These are phyloP conservation scores for Macrostomum lignano DNA, from an alignment of 1,140 invertebrate species.

Conservation along the genomic window DNA sequence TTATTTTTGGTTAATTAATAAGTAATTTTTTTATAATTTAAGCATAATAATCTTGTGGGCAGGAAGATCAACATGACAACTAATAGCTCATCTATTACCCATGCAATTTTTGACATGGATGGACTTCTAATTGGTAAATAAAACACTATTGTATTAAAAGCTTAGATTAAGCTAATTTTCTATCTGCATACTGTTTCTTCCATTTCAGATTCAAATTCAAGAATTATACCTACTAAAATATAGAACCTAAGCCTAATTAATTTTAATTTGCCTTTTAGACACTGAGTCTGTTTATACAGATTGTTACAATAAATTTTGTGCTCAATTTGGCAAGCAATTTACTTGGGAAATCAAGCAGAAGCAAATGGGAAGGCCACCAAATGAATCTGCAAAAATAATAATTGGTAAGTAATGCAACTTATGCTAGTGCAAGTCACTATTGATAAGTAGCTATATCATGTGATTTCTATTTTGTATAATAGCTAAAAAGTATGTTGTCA, in stretches of 20 bases:
- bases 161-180: too few species aligned
- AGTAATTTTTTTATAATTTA: too few species aligned
- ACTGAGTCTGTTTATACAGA: constrained; percentile 47
- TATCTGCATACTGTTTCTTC: too few species aligned
- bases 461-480: not conserved
- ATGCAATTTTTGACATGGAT: constrained; percentile 21
- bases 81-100: too few species aligned
- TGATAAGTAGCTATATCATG: not conserved
- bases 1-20: too few species aligned
- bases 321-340: constrained; percentile 39
- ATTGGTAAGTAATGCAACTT: constrained; percentile 22
- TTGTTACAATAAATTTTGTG: constrained; percentile 37
- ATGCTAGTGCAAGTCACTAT: not conserved
- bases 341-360: constrained; percentile 44
- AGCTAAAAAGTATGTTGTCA: not conserved
- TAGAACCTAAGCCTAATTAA: too few species aligned
- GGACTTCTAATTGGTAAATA: constrained; percentile 14
- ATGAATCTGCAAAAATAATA: constrained; percentile 37
- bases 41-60: too few species aligned
- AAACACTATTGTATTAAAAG: too few species aligned
- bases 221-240: too few species aligned
- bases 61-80: too few species aligned
- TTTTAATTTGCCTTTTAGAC: constrained; percentile 32
- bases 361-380: constrained; percentile 41
- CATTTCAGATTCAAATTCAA: too few species aligned